These are phyloP conservation scores for Aeoliscus strigatus DNA, from an alignment of 2,797 vertebrate species.

Conservation along the genomic window DNA sequence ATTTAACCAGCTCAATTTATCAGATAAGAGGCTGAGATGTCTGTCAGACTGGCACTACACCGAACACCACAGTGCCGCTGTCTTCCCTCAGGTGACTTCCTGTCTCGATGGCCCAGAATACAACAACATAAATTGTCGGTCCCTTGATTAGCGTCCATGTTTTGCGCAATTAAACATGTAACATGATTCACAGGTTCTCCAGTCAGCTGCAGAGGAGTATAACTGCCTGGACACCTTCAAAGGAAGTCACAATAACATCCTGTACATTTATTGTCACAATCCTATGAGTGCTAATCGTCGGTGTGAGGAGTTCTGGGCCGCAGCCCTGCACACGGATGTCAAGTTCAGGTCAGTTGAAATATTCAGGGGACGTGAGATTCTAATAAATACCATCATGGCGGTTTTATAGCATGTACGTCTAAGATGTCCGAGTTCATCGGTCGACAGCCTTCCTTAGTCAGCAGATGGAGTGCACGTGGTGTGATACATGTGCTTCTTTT, in stretches of 20 bases:
- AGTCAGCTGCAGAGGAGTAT: conserved; percentile 75
- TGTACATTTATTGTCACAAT: conserved; percentile 87
- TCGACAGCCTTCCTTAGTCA: no score
- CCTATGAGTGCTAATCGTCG: conserved; percentile 76
- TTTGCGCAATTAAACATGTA: not conserved
- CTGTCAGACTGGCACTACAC: conserved; percentile 81
- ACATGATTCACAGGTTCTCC: conserved; percentile 75
- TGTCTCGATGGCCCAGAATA: no score
- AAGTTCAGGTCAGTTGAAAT: conserved; percentile 82
- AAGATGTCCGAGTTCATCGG: no score
- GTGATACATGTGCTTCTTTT: not conserved
- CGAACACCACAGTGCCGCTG: conserved; percentile 77
- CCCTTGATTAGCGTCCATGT: not conserved
- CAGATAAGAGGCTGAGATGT: conserved; percentile 73
- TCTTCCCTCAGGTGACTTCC: conserved; percentile 83
- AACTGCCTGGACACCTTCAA: conserved; percentile 81
- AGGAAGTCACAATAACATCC: conserved; percentile 74
- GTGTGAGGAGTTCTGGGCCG: conserved; percentile 78
- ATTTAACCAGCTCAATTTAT: conserved; percentile 41
- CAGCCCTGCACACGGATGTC: conserved; percentile 83
- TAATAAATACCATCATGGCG: no score
- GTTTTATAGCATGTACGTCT: no score
- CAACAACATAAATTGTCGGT: no score
- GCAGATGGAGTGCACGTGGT: not conserved
- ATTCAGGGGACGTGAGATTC: not conserved